Base-by-base conservation (phyloP, 2,113 vertebrate species). In the Thymallus thymallus region DNA sequence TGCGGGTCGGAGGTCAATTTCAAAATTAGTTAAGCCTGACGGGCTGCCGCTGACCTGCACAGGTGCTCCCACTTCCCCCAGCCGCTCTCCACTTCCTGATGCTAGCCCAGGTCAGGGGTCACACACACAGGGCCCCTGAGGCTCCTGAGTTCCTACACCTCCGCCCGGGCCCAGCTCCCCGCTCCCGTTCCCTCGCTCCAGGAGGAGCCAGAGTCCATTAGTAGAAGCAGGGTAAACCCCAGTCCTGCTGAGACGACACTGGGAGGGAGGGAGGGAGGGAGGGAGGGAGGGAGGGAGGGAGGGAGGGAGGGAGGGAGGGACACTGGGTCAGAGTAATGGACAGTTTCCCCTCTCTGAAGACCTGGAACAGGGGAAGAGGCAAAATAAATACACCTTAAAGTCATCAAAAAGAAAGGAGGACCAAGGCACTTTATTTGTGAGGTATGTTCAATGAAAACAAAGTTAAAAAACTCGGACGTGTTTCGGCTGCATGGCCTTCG, bases 11-110 rank as follows among this genome's bases (percentile, higher is more conserved):
- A 92, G 93, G 94, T 94, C 94, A 95, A 77, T 74, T 88, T 91
- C 89, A 93, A 96, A 96, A 96, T 95, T 94, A 96, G 94, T 93
- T 92, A 93, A 94, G 93, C 91, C 91, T 95, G 92, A 94, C 92
- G 86, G 92, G 92, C 89, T 84, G 90, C 84, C 88, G 82, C 87
- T 94, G 94, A 94, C 93, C 95, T 89, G 87, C 92, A 94, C 95
- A 97, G 95, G 95, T 98, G 96, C 92, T 94, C 76, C 18, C 83
- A 87, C 88, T 95, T 60, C 89, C 72, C 88, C 91, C 88, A 88
- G 79, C 79, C 71, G 87, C 80, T 84, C 84, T 80, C 85, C 80
- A 86, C 92, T 96, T 97, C 95, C 95, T 95, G 91, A 87, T 81
- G 67, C 58, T 13, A 6, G 3, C 68, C 23, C 9, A 16, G 13